phyloP scores from a whole-genome alignment of 2,113 vertebrate genomes.

The Ciconia stormi region DNA sequence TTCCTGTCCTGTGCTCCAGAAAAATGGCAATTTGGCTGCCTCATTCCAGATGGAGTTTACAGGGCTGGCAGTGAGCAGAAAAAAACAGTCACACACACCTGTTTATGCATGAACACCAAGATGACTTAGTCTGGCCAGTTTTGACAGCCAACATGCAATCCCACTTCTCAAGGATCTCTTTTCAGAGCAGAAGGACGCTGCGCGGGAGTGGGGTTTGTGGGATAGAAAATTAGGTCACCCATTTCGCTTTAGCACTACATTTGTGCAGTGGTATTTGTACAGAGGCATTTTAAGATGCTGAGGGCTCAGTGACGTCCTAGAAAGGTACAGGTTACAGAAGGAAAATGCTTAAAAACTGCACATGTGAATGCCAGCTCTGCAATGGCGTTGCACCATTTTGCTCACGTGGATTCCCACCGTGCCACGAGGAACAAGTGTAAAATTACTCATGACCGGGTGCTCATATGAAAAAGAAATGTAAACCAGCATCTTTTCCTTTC shows the following conservation, averaged over 20 bases:
- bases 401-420: background rate
- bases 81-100: background rate
- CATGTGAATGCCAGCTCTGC: background rate
- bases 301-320: background rate
- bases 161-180: background rate
- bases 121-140: background rate
- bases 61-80: background rate
- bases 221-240: background rate
- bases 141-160: background rate
- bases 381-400: background rate
- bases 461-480: background rate
- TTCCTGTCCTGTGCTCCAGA: background rate
- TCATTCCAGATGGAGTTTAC: background rate
- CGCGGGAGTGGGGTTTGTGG: background rate
- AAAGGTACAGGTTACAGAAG: background rate
- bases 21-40: background rate
- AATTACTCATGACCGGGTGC: background rate
- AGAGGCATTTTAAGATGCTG: background rate
- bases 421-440: background rate
- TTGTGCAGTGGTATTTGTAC: background rate
- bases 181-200: background rate
- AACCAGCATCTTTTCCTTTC: background rate
- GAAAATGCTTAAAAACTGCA: background rate
- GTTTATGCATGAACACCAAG: background rate
- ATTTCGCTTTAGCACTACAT: background rate